Percentiles rank a stretch among this genome's conserved stretches.
Evolutionary conservation across 1,140 invertebrate genomes (phyloP).

Genomic region (Chymomyza costata): DNA sequence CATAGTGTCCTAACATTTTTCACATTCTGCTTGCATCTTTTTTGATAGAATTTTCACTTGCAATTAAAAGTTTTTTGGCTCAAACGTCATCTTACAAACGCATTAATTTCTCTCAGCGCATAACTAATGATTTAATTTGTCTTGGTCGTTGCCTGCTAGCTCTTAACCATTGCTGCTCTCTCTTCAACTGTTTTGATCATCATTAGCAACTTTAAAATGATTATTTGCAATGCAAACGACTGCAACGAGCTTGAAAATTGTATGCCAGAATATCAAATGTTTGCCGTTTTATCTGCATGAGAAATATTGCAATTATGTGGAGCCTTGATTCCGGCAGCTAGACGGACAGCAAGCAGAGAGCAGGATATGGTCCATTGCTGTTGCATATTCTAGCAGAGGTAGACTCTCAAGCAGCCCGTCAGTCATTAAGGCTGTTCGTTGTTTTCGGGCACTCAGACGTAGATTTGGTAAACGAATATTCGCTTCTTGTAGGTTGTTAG

Average conservation of each 20-base stretch:
- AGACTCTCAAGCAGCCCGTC: too few relatives aligned
- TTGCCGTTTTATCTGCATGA: slow-evolving; percentile 43
- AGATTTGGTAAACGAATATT: too few relatives aligned
- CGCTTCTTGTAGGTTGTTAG: too few relatives aligned
- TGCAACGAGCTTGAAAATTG: slow-evolving; percentile 1
- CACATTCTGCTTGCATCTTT: slow-evolving; percentile 8
- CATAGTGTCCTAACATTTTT: slow-evolving; percentile 13
- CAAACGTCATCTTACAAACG: slow-evolving; percentile 42
- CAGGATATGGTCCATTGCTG: too few relatives aligned
- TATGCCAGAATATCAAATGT: slow-evolving; percentile 36
- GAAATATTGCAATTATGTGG: slow-evolving; percentile 43
- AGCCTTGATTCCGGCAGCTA: too few relatives aligned
- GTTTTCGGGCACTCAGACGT: too few relatives aligned
- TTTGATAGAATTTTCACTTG: slow-evolving; percentile 25
- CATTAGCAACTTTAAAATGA: slow-evolving; percentile 61
- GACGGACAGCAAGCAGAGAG: too few relatives aligned
- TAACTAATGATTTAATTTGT: slow-evolving; percentile 70
- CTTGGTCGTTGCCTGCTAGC: slow-evolving; percentile 14
- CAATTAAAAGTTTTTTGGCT: slow-evolving; percentile 57
- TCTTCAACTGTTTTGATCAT: slow-evolving; percentile 28
- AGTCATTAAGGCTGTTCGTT: too few relatives aligned
- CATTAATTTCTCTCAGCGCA: slow-evolving; percentile 60
- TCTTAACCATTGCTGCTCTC: slow-evolving; percentile 1
- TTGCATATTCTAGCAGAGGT: too few relatives aligned
- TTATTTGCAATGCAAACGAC: slow-evolving; percentile 67